phyloP scores from a whole-genome alignment of 2,113 vertebrate genomes.

The Mohoua ochrocephala region DNA sequence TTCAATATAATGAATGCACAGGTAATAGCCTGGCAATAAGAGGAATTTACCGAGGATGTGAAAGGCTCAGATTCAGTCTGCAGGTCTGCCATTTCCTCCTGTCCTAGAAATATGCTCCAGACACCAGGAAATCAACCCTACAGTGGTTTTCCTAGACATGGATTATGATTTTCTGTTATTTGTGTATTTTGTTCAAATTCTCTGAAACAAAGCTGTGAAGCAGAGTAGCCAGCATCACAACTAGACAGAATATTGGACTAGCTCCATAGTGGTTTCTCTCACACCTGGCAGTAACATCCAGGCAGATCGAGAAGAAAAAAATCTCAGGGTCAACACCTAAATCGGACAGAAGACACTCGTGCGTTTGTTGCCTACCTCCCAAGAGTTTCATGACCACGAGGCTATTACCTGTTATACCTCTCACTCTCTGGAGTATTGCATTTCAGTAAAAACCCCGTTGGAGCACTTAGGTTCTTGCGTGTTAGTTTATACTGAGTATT shows the following conservation, averaged over 20 bases:
- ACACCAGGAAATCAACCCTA: background rate
- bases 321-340: background rate
- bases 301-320: background rate
- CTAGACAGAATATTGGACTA: background rate
- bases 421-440: background rate
- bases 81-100: background rate
- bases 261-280: background rate
- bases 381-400: background rate
- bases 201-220: background rate
- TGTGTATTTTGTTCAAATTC: background rate
- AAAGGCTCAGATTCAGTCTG: background rate
- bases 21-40: background rate
- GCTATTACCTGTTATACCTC: background rate
- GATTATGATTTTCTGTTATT: background rate
- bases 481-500: background rate
- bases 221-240: background rate
- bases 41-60: background rate
- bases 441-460: background rate
- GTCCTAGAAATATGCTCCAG: background rate
- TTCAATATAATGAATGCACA: background rate
- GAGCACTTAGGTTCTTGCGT: background rate
- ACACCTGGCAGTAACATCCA: background rate
- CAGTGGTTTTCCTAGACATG: background rate
- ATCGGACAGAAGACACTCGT: background rate
- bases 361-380: background rate